Evolutionary conservation across 92 coral and sea anemone species (phyloP).

Genomic region (Diadumene lineata): DNA sequence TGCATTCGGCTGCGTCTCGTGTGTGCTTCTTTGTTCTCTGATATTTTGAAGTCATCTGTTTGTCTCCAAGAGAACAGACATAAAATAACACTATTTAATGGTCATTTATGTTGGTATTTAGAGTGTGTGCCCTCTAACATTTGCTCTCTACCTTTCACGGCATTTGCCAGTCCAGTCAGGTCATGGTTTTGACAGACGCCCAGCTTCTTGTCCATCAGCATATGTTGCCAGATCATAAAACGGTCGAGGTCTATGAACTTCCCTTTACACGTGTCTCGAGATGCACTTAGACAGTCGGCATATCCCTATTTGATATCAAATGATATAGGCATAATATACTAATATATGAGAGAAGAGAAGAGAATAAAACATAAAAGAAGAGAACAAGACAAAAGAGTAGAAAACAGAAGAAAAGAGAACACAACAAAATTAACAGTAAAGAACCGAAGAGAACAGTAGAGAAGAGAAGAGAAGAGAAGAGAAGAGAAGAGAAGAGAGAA

Average conservation of each 20-base stretch:
- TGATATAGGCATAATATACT: no score
- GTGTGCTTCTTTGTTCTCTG: no score
- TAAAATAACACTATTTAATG: no score
- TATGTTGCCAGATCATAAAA: conserved; percentile 35
- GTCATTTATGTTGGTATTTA: no score
- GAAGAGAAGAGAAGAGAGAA: neutral
- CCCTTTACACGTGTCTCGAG: conserved; percentile 18
- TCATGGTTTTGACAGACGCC: neutral
- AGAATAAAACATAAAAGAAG: neutral
- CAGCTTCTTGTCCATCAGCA: conserved; percentile 16
- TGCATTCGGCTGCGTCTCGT: no score
- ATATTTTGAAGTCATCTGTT: no score
- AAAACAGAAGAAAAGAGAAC: neutral
- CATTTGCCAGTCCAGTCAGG: neutral
- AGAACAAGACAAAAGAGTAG: neutral
- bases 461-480: neutral
- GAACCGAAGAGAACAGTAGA: neutral
- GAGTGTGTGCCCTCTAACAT: no score
- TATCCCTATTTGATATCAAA: neutral
- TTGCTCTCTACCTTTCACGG: conserved; percentile 20
- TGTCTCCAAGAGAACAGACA: no score
- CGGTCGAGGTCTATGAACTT: conserved; percentile 26
- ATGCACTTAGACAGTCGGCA: neutral
- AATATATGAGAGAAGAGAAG: no score
- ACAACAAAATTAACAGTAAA: no score